phyloP scores from a whole-genome alignment of 2,888 invertebrate species.

The Micropterix aruncella region DNA sequence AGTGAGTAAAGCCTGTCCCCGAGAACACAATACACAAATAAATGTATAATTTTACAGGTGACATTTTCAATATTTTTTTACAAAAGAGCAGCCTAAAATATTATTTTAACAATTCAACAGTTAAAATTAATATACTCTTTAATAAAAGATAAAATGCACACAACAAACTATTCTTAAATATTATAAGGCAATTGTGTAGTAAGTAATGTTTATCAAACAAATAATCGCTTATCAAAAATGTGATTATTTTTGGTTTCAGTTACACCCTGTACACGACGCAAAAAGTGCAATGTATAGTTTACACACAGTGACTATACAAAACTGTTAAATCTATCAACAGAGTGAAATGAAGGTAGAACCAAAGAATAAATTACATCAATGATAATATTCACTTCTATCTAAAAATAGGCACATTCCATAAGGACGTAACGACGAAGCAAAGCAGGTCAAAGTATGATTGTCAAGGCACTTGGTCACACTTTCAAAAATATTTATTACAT shows the following conservation, averaged over 20 bases:
- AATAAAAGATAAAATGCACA: constrained; percentile 9
- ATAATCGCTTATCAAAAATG: constrained; percentile 4
- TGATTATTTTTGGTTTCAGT: constrained; percentile 9
- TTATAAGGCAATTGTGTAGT: constrained; percentile 8
- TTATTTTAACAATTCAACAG: constrained; percentile 6
- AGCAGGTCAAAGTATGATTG: too few species aligned
- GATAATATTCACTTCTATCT: not conserved
- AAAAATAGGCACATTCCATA: not conserved
- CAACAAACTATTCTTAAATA: constrained; percentile 9
- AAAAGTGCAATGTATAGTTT: constrained; percentile 18
- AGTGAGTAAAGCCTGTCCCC: not conserved
- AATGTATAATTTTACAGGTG: constrained; percentile 4
- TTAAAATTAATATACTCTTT: constrained; percentile 7
- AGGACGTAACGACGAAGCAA: too few species aligned
- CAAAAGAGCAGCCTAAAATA: constrained; percentile 2
- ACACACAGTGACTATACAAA: constrained; percentile 4
- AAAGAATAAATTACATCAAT: not conserved
- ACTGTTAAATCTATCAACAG: constrained; percentile 3
- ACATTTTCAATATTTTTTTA: constrained; percentile 2
- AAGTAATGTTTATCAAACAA: constrained; percentile 3
- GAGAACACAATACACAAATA: not conserved
- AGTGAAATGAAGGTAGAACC: constrained; percentile 2
- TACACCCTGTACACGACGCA: constrained; percentile 39
- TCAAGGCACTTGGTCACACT: too few species aligned
- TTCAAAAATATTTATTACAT: too few species aligned